Percentiles rank a stretch among this genome's conserved stretches.
Evolutionary conservation across 2,797 vertebrate species (phyloP).

Genomic region (Gadopsis marmoratus): DNA sequence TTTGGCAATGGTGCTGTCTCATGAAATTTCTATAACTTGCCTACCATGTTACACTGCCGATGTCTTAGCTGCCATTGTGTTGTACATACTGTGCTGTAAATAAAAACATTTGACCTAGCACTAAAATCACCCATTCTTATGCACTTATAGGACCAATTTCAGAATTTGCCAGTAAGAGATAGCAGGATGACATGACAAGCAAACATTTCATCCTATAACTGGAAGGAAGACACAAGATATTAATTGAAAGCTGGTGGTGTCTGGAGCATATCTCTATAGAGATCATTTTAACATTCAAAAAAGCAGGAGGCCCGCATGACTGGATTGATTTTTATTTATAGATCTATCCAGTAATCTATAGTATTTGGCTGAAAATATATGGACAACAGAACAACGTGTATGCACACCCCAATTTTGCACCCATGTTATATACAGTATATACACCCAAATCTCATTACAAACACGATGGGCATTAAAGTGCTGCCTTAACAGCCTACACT

Average conservation of each 20-base stretch:
- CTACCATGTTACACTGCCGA: constrained; percentile 23
- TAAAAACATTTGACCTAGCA: constrained; percentile 82
- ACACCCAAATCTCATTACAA: neutral
- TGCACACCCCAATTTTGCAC: neutral
- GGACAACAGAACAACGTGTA: neutral
- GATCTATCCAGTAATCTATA: neutral
- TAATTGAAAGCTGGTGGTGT: neutral
- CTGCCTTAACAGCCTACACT: neutral
- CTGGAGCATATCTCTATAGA: neutral
- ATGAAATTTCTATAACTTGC: constrained; percentile 35
- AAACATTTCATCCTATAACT: neutral
- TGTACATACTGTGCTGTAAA: constrained; percentile 77
- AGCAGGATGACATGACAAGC: neutral
- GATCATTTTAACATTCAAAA: neutral
- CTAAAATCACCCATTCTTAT: constrained; percentile 34
- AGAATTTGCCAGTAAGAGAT: neutral
- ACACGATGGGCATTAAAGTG: neutral
- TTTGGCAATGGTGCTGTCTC: constrained; percentile 53
- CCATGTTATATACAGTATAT: no score
- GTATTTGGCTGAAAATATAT: neutral
- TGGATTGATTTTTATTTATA: no score
- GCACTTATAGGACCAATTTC: neutral
- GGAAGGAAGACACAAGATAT: neutral
- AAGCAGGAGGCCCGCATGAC: neutral
- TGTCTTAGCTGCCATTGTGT: constrained; percentile 67